Conservation (phyloP, 2,113 vertebrate genomes). For the Oryzias curvinotus region DNA sequence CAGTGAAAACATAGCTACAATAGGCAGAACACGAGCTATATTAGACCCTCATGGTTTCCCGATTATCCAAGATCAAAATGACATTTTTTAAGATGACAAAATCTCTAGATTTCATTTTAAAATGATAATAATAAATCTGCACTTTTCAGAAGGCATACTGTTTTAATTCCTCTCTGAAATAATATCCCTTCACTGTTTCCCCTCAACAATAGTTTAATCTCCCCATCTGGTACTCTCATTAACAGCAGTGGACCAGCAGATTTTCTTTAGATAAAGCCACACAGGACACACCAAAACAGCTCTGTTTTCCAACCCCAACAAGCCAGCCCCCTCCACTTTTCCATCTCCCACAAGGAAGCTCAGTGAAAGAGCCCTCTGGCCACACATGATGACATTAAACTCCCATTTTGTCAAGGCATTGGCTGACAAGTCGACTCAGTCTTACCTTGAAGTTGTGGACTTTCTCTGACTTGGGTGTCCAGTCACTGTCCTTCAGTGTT, state of each 20-base stretch:
- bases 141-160: too few relatives aligned
- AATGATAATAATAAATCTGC: too few relatives aligned
- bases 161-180: background rate
- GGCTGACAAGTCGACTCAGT: slow-evolving; percentile 3
- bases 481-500: slow-evolving; percentile 93
- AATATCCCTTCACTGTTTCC: slow-evolving; percentile 57
- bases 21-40: too few relatives aligned
- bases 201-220: slow-evolving; percentile 63
- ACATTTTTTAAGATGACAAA: too few relatives aligned
- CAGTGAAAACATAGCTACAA: slow-evolving; percentile 11
- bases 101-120: too few relatives aligned
- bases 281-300: slow-evolving; percentile 53
- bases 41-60: too few relatives aligned
- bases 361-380: slow-evolving; percentile 30
- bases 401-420: background rate
- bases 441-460: slow-evolving; percentile 99
- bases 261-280: slow-evolving; percentile 68
- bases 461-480: slow-evolving; percentile 92
- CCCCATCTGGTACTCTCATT: slow-evolving; percentile 70
- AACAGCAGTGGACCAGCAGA: slow-evolving; percentile 60
- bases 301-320: slow-evolving; percentile 50
- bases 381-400: slow-evolving; percentile 54
- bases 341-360: slow-evolving; percentile 18
- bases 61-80: too few relatives aligned
- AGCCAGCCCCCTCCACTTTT: slow-evolving; percentile 7